Base-by-base conservation (phyloP, 2,113 vertebrate genomes). In the Scartelaos histophorus region DNA sequence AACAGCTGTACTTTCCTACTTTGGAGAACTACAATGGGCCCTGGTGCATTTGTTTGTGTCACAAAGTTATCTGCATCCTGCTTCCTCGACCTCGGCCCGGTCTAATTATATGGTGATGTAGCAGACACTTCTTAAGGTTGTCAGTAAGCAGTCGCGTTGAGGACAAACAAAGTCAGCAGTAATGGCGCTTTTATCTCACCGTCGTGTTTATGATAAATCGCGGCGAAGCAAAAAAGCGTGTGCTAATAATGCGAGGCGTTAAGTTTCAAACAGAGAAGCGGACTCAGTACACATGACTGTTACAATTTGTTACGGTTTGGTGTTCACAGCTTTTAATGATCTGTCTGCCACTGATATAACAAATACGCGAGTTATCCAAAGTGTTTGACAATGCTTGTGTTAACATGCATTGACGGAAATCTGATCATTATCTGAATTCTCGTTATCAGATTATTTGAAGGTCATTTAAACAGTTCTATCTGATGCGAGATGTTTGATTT, bases 171-270 rank as follows among this genome's bases (percentile, higher is more conserved):
- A 73, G 22, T 57, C 12, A 19, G 62, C 22, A 43, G 24, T 10
- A 22, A 73, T 64, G 56, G 43, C 22, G 34, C 61, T 61, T 45
- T 66, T 56, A 46, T 54, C 61, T 56, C 51, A 16, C 15, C 47
- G 51, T 13, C 25, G 45, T 70, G 69, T 60, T 60, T 70, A 60
- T 43, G 56, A 60, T 58, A 25, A 71, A 61, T 34, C 61, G 46
- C 43, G 12, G 16, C 17, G 34, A 21, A 22, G 7, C 69, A 73
- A 46, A 43, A 29, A 57, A 66, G 21, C 25, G 66, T 66, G 21
- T 29, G 5, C 51, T n/a, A 25, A 56, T 56, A 56, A 66, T 56
- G 62, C 2, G 21, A 29, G 12, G n/a, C n/a, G 21, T 34, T 17
- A 53, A 29, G 29, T 61, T 61, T 61, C 25, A 34, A 61, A 34